Base-by-base conservation (phyloP, 2,888 invertebrate species). In the Xestia ashworthii region DNA sequence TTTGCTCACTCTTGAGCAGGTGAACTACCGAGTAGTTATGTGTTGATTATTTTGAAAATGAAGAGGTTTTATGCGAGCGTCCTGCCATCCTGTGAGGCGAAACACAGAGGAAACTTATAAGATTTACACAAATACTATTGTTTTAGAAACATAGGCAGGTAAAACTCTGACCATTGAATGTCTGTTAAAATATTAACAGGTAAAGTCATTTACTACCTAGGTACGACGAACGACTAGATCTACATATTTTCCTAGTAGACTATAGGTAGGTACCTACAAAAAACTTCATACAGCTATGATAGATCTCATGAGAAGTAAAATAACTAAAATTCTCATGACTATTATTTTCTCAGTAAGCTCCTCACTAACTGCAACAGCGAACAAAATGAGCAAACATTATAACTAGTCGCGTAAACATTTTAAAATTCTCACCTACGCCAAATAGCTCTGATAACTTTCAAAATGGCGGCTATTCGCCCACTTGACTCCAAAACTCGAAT, bases 391-490 rank as follows among this genome's bases (percentile, higher is more conserved):
- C 79, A 88, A 87, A 81, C 77, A 77, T 77, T 78, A 78, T 67
- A 78, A 79, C 69, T 53, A 83, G 76, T 79, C 80, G 80, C 82
- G 88, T 91, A 88, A 92, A 92, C 89, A 91, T 87, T 89, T 90
- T 90, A 88, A 92, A 90, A 89, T 89, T 91, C 90, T 92, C 94
- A 92, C 95, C 95, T 94, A 96, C 95, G 93, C 95, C 90, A 93
- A 91, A 87, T 87, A 86, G 86, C 88, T 81, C 82, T 89, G 90
- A 93, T 93, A 92, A 92, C 92, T 93, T 94, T 94, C 93, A 94
- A 94, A 94, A 95, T 94, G 93, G 94, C 94, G 91, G 92, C 89
- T 90, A 92, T 93, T 93, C 95, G 94, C 95, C 95, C 95, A 95
- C 95, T 89, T 89, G 83, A 83, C 82, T 88, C 89, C 89, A 89